Percentiles rank a stretch among this genome's conserved stretches.
These are phyloP conservation scores for Chiloscyllium plagiosum DNA, from an alignment of 2,113 vertebrate species.

Conservation along the genomic window DNA sequence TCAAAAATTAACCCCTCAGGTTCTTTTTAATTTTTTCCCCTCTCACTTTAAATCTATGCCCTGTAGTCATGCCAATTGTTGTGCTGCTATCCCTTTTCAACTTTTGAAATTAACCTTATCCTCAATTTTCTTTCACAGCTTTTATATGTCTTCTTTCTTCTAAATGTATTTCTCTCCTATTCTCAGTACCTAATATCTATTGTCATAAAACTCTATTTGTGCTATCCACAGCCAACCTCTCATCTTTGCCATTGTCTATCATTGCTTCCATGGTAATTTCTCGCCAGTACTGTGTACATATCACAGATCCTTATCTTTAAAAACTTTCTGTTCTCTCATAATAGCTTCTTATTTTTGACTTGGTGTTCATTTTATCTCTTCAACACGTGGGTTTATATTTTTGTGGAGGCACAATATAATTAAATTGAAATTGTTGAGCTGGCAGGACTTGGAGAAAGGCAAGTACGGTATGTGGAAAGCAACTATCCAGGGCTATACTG, in stretches of 20 bases:
- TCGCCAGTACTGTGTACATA: neutral
- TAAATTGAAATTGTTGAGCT: neutral
- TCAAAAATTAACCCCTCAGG: too few relatives aligned
- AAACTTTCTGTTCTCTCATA: neutral
- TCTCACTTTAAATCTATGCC: too few relatives aligned
- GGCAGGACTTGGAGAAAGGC: neutral
- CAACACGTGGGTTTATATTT: neutral
- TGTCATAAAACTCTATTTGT: neutral
- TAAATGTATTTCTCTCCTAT: neutral
- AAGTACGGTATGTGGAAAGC: neutral
- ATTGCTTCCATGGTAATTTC: neutral
- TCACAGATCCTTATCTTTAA: neutral
- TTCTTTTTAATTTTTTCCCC: too few relatives aligned
- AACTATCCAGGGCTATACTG: neutral
- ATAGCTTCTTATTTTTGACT: too few relatives aligned
- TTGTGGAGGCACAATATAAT: neutral
- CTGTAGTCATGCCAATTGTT: neutral
- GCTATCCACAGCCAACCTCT: neutral
- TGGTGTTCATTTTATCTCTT: neutral
- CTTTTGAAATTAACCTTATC: neutral
- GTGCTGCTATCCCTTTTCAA: neutral
- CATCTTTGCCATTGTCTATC: neutral
- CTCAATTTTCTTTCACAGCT: neutral
- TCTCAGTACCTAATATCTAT: neutral
- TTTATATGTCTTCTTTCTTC: neutral